Conservation (phyloP, 2,113 vertebrate species). For the Balaeniceps rex region DNA sequence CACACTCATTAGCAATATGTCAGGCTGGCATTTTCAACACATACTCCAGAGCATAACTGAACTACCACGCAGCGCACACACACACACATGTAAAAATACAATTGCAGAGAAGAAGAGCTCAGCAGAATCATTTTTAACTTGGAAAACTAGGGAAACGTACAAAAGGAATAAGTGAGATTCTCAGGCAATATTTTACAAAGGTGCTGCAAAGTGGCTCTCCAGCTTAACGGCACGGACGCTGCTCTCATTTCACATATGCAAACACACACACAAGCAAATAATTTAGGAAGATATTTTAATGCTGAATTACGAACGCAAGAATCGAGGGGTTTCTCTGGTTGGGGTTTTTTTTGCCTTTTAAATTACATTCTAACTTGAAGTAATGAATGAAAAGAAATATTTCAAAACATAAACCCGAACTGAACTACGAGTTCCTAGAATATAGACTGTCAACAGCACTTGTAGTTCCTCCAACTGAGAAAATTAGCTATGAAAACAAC, state of each 20-base stretch:
- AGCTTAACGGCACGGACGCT: not conserved
- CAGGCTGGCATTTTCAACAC: conserved; percentile 69
- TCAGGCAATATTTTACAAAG: not conserved
- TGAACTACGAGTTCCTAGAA: not conserved
- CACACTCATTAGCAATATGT: conserved; percentile 72
- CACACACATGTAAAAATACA: conserved; percentile 3
- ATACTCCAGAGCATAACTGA: conserved; percentile 58
- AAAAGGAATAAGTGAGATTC: not conserved
- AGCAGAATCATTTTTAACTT: not conserved
- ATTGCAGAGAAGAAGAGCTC: not conserved
- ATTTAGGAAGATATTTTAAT: not conserved
- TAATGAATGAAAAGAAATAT: not conserved
- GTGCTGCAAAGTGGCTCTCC: not conserved
- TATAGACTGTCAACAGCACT: not conserved
- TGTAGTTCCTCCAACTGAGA: not conserved
- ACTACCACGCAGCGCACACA: conserved; percentile 33
- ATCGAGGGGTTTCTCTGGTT: fast-evolving
- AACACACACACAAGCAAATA: not conserved
- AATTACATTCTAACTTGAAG: not conserved
- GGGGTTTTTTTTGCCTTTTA: not conserved
- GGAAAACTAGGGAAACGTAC: not conserved
- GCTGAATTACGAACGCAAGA: not conserved
- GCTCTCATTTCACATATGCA: not conserved
- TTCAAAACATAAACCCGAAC: not conserved
- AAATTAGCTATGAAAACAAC: not conserved